Percentiles rank a stretch among this genome's conserved stretches.
These are phyloP conservation scores for Macaria liturata DNA, from an alignment of 2,888 invertebrate genomes.

Conservation along the genomic window DNA sequence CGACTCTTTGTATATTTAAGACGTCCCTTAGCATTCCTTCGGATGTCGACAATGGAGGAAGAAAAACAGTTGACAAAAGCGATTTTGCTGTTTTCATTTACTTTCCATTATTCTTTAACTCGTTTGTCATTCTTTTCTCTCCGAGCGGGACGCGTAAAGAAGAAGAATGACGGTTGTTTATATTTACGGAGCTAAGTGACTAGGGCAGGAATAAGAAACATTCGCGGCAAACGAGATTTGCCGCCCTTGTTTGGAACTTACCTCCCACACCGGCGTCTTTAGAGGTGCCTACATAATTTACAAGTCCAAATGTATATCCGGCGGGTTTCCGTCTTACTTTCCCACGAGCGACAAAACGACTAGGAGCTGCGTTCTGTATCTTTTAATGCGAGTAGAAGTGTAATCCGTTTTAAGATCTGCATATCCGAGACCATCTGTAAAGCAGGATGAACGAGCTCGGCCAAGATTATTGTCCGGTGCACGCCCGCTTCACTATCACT, in stretches of 20 bases:
- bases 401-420: conserved; percentile 30
- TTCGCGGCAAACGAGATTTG: conserved; percentile 54
- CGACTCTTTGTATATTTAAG: conserved; percentile 46
- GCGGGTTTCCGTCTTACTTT: conserved; percentile 11
- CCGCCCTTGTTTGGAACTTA: conserved; percentile 47
- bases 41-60: conserved; percentile 60
- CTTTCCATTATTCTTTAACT: conserved; percentile 79
- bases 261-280: conserved; percentile 20
- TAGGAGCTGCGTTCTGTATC: neutral
- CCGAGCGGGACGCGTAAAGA: conserved; percentile 65
- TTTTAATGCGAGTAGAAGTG: conserved; percentile 2
- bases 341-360: too few species aligned
- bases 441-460: conserved; percentile 49
- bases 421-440: conserved; percentile 25
- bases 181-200: conserved; percentile 74
- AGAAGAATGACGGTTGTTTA: conserved; percentile 74
- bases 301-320: conserved; percentile 20
- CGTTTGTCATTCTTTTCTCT: conserved; percentile 78
- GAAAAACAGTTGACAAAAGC: conserved; percentile 73
- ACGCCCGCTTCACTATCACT: conserved; percentile 54
- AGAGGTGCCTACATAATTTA: conserved; percentile 31
- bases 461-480: conserved; percentile 40
- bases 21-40: conserved; percentile 53
- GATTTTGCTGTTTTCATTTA: conserved; percentile 79
- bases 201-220: conserved; percentile 61